phyloP scores from a whole-genome alignment of 2,888 invertebrate species.

The Watsonalla binaria region DNA sequence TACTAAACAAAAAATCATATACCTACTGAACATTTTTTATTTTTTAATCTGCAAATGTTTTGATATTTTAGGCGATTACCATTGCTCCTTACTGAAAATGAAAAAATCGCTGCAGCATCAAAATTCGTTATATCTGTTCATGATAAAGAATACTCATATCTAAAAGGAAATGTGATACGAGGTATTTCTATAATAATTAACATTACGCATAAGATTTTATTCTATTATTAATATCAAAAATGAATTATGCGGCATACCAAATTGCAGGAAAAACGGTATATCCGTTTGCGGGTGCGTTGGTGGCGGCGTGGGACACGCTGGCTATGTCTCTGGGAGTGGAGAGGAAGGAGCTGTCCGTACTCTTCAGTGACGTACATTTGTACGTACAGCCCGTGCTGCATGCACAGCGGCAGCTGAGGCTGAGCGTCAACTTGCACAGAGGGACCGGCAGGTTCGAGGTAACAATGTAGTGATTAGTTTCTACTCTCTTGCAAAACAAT shows the following conservation, averaged over 20 bases:
- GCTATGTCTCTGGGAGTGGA: conserved; percentile 74
- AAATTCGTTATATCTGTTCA: conserved; percentile 61
- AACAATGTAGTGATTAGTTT: not conserved
- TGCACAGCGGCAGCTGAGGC: conserved; percentile 70
- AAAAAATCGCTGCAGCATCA: conserved; percentile 22
- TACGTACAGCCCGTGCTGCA: conserved; percentile 74
- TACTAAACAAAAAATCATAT: no score
- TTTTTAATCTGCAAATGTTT: not conserved
- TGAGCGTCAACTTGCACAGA: conserved; percentile 77
- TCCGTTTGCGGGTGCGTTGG: conserved; percentile 87
- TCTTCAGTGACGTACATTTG: conserved; percentile 81
- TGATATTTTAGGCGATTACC: not conserved
- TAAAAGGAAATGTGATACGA: conserved; percentile 86
- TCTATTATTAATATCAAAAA: no score
- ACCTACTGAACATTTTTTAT: no score
- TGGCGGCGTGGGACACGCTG: conserved; percentile 83
- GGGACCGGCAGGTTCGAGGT: conserved; percentile 80
- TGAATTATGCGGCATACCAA: no score
- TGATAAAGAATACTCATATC: conserved; percentile 80
- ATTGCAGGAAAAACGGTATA: conserved; percentile 79
- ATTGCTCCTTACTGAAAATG: not conserved
- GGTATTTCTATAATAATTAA: conserved; percentile 67
- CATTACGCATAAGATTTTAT: no score
- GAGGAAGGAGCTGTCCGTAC: conserved; percentile 81
- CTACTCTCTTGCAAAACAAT: no score